Evolutionary conservation across 1,140 invertebrate genomes (phyloP), one percentile per base, ranked within the genome.

Genomic region (Drosophila nikananu): DNA sequence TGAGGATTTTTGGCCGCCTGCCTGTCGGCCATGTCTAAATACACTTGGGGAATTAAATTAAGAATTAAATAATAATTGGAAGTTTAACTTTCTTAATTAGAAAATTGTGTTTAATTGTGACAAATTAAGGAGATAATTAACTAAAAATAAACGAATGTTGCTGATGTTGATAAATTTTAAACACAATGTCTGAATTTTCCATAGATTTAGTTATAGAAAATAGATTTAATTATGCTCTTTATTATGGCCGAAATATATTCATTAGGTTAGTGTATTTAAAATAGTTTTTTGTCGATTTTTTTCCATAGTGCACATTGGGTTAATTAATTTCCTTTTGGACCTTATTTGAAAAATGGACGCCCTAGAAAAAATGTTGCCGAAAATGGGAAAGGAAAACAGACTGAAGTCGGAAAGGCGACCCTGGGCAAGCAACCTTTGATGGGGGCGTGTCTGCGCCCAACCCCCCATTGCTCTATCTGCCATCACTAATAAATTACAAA

Each of bases 401-500:
- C 30, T 52, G 42, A 52, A 49, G 23, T 46, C 25, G 27, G 82
- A 68, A 72, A 65, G 42, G 19, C 39, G 35, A 41, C 15, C 52
- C 64, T 46, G 62, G 63, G 10, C n/a, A 8, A n/a, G 32, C 41
- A 57, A 54, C 58, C 59, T 48, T 77, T 68, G 37, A 75, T 48
- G 46, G 46, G 67, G 83, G 83, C 79, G 83, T 86, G 62, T 64
- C 55, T 71, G 39, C 37, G 23, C 51, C n/a, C 55, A 42, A 42
- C 37, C 19, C 73, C 41, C 60, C 9, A 10, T 35, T 19, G 23
- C 60, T 75, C 68, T 62, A 61, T 63, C 61, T 52, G 54, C 48
- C 54, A 66, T 68, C 35, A 74, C 83, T 81, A 89, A 89, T 89
- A 89, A 89, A 89, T 89, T 89, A 89, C 84, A 83, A 68, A 83